Evolutionary conservation across 2,113 vertebrate species (phyloP).

Genomic region (Heliornis fulica): DNA sequence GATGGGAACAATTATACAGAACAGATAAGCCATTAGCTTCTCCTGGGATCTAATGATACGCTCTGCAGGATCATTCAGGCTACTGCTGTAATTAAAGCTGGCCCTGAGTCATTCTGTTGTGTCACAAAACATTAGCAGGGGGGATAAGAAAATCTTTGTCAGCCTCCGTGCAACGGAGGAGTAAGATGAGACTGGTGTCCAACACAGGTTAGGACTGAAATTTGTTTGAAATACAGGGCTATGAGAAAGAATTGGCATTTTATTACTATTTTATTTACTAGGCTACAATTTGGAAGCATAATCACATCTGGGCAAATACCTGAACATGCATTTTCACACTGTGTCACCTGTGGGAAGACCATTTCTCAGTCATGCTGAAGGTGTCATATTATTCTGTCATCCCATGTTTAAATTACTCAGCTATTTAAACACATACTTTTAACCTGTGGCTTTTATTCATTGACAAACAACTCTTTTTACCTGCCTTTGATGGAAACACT

Average conservation of each 20-base stretch:
- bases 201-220: neutral
- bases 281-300: neutral
- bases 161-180: neutral
- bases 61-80: neutral
- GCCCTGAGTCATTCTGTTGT: neutral
- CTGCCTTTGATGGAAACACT: neutral
- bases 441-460: neutral
- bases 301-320: neutral
- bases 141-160: neutral
- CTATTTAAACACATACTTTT: neutral
- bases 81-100: neutral
- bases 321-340: neutral
- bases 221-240: neutral
- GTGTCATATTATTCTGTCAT: neutral
- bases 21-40: constrained; percentile 29
- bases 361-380: neutral
- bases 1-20: neutral
- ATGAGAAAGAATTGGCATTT: neutral
- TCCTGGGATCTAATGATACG: neutral
- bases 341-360: neutral
- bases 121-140: neutral
- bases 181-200: neutral
- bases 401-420: neutral
- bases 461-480: neutral
- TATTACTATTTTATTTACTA: neutral